Percentiles rank a stretch among this genome's conserved stretches.
Evolutionary conservation across 1,140 invertebrate genomes (phyloP).

Genomic region (Callitettix versicolor): DNA sequence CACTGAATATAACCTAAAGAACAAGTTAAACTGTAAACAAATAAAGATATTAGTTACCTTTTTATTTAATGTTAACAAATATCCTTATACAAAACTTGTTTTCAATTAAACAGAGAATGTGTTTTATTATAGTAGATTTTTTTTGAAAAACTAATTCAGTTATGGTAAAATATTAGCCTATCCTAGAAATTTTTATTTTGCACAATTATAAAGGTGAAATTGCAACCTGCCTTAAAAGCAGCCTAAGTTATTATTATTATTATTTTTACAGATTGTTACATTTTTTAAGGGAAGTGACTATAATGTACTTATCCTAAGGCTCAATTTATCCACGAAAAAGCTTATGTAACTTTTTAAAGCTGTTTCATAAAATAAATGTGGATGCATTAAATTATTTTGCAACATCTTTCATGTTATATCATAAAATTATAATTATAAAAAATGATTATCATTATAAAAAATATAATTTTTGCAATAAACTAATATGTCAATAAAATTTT

Average conservation of each 20-base stretch:
- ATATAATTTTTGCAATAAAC: too few relatives aligned
- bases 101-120: neutral
- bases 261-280: neutral
- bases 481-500: too few relatives aligned
- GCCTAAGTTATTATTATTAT: neutral
- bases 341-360: too few relatives aligned
- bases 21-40: conserved; percentile 9
- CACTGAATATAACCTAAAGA: too few relatives aligned
- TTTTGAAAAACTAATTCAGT: neutral
- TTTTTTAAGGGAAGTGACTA: neutral
- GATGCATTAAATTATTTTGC: too few relatives aligned
- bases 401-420: too few relatives aligned
- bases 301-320: neutral
- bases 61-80: neutral
- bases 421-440: too few relatives aligned
- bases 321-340: too few relatives aligned
- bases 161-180: too few relatives aligned
- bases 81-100: neutral
- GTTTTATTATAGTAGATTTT: neutral
- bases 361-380: too few relatives aligned
- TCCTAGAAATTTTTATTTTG: neutral
- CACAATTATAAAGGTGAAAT: neutral
- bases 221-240: neutral
- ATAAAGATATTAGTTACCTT: neutral
- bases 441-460: too few relatives aligned